Evolutionary conservation across 2,888 invertebrate genomes (phyloP), one percentile per base, ranked within the genome.

Genomic region (Ctena decussata): DNA sequence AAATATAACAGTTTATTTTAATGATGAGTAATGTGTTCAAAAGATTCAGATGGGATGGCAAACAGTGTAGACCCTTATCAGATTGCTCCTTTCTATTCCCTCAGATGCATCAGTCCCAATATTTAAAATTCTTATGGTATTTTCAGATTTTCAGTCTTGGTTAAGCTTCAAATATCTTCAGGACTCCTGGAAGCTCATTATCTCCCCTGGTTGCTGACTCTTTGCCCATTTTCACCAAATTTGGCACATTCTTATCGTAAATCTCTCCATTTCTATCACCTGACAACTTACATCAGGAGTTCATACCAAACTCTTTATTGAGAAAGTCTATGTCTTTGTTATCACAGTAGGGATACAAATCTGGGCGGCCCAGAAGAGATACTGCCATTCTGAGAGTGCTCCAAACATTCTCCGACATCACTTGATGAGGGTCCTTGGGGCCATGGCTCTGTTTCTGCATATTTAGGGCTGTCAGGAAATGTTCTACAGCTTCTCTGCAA

Each of bases 401-500:
- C 99, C 99, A 99, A 95, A 99, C 98, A 57, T 98, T 98, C 91
- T 98, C 98, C 0, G 99, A 99, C 98, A 98, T 98, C 84, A 96
- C 95, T 15, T 94, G 89, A 49, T 94, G 93, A n/a, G 93, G 93
- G 18, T 95, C 96, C 21, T 94, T 94, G 1, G 96, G 94, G 46
- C 97, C 97, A 94, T 97, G 97, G 77, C 97, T 98, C 65, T 95
- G 92, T 32, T 98, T 97, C 96, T 99, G 99, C 96, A 99, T 98
- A 96, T 98, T 99, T 49, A 99, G 96, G 0, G 99, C 99, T 3
- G 98, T 97, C 73, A 99, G 96, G 93, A 99, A 98, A 96, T 99
- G 99, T 95, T 99, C 99, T 21, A 98, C 98, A 8, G 99, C 99
- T 96, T 99, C 98, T 94, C 97, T 98, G 93, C 76, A 90, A 92